Evolutionary conservation across 2,888 invertebrate genomes (phyloP).

Genomic region (Cheilosia soror): DNA sequence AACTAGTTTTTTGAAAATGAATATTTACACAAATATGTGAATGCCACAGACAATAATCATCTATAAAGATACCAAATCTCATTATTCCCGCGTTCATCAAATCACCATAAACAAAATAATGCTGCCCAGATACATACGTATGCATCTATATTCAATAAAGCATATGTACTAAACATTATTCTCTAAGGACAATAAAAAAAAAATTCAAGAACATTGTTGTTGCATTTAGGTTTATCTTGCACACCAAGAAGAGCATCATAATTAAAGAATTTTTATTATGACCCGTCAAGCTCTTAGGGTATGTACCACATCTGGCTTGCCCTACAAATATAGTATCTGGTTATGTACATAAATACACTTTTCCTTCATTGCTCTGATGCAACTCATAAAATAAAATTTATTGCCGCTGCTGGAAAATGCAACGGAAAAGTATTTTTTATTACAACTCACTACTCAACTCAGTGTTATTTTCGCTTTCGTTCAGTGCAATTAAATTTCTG

Average conservation of each 20-base stretch:
- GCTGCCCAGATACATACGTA: no score
- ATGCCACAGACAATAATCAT: no score
- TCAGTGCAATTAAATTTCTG: neutral
- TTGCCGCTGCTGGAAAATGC: conserved; percentile 14
- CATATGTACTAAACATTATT: no score
- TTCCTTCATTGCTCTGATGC: conserved; percentile 3
- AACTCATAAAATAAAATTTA: conserved; percentile 28
- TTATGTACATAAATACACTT: neutral
- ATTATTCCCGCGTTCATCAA: no score
- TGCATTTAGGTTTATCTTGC: neutral
- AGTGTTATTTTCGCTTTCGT: neutral
- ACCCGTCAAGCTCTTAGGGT: neutral
- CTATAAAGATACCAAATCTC: no score
- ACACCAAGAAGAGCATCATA: neutral
- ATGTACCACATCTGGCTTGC: neutral
- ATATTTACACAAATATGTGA: no score
- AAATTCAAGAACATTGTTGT: neutral
- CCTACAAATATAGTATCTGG: neutral
- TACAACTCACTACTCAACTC: neutral
- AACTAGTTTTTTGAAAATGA: no score
- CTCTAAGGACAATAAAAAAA: neutral
- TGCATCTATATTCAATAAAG: no score
- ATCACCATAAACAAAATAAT: no score
- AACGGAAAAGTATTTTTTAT: conserved; percentile 7
- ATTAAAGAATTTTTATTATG: neutral